phyloP scores from a whole-genome alignment of 2,797 vertebrate species.

The Apogon talboti region DNA sequence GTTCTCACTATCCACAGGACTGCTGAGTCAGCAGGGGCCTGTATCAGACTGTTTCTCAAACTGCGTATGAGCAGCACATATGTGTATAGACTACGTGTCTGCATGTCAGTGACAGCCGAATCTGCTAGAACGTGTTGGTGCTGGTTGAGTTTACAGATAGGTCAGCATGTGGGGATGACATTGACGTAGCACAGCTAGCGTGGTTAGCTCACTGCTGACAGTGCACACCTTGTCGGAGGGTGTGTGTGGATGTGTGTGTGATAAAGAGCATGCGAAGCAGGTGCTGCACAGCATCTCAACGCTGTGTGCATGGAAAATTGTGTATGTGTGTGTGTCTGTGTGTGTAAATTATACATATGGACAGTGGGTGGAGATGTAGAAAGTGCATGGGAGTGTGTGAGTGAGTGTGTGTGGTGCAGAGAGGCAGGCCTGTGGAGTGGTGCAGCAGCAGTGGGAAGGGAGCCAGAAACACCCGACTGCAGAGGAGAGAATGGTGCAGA shows the following conservation, averaged over 20 bases:
- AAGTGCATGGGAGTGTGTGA: constrained; percentile 37
- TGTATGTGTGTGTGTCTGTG: constrained; percentile 6
- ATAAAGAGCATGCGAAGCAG: constrained; percentile 16
- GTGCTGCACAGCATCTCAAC: constrained; percentile 39
- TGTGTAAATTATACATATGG: constrained; percentile 59
- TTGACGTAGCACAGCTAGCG: constrained; percentile 52
- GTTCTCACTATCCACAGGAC: constrained; percentile 44
- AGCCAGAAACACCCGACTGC: constrained; percentile 83
- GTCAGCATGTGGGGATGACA: constrained; percentile 50
- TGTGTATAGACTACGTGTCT: not conserved
- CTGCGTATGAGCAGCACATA: not conserved
- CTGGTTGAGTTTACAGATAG: constrained; percentile 18
- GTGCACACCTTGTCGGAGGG: constrained; percentile 24
- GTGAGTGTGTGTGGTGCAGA: constrained; percentile 64
- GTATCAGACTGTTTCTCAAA: constrained; percentile 34
- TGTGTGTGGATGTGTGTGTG: constrained; percentile 1
- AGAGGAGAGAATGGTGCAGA: constrained; percentile 83
- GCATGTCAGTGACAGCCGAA: not conserved
- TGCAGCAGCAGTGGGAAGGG: constrained; percentile 81
- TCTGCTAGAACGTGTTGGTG: constrained; percentile 8
- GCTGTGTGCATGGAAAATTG: constrained; percentile 25
- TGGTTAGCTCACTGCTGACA: constrained; percentile 56
- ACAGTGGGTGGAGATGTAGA: constrained; percentile 31
- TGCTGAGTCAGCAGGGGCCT: constrained; percentile 72
- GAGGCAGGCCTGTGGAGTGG: constrained; percentile 79